Evolutionary conservation across 2,113 vertebrate genomes (phyloP), one percentile per base, ranked within the genome.

Genomic region (Mionectes macconnelli): DNA sequence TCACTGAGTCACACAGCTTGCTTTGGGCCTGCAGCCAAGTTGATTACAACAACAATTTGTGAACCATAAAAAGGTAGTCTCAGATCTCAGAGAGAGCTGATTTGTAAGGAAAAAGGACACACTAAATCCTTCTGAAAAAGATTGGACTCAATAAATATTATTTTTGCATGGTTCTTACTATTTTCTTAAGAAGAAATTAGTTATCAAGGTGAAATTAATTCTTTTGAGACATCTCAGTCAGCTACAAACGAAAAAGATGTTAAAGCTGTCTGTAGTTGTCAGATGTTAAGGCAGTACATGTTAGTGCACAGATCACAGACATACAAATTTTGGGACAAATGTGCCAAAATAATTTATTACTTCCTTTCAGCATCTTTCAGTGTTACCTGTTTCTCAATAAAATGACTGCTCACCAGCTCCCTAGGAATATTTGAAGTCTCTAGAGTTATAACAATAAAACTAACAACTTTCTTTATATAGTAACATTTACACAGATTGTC

Each of bases 1-100:
- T 98, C 97, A 98, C 98, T 96, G 98, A 98, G 98, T 98, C 97
- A 97, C 98, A 98, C 98, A 98, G 98, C 96, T 96, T 92, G 94
- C 88, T 92, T 96, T 78, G 95, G 98, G 98, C 97, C 53, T 22
- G 47, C 73, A 37, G 98, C 98, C 98, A 98, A 96, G 49, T 33
- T 94, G 97, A 97, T 98, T 97, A 98, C 98, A 98, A 95, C 97
- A 97, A 93, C 97, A 96, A 94, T 95, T 97, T 98, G 97, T 98
- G 91, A 92, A 95, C 96, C 93, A 96, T 89, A 87, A 94, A 98
- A 98, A 98, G 96, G 97, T 98, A 97, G 95, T 96, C 92, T 97
- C 21, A 87, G 90, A 95, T 95, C 92, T 89, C 78, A 77, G 22
- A 83, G 75, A 70, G 37, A 18, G 57, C 27, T 92, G 73, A 78